Evolutionary conservation across 2,113 vertebrate species (phyloP).

Genomic region (Hyla sarda): DNA sequence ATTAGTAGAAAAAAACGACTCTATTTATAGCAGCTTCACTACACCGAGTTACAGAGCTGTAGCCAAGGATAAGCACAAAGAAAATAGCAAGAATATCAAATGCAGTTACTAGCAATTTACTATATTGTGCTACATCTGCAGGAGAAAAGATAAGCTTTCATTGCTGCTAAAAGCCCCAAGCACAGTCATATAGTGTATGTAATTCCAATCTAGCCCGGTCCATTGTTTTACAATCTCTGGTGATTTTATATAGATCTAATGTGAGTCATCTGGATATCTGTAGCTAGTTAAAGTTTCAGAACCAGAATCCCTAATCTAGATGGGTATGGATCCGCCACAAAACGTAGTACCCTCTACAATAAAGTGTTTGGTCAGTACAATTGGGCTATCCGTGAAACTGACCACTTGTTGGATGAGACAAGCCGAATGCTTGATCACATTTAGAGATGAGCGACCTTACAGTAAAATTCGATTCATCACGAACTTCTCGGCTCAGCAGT

Average conservation of each 20-base stretch:
- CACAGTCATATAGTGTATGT: background rate
- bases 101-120: constrained; percentile 11
- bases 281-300: too few species aligned
- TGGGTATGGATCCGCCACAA: too few species aligned
- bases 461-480: too few species aligned
- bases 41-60: background rate
- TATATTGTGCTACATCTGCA: constrained; percentile 12
- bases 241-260: too few species aligned
- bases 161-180: background rate
- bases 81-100: background rate
- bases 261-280: too few species aligned
- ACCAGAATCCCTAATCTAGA: background rate
- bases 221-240: background rate
- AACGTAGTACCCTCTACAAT: too few species aligned
- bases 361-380: too few species aligned
- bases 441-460: too few species aligned
- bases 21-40: constrained; percentile 40
- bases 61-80: constrained; percentile 17
- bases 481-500: too few species aligned
- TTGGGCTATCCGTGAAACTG: too few species aligned
- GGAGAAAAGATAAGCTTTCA: constrained; percentile 24
- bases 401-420: too few species aligned
- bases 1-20: constrained; percentile 20
- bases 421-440: too few species aligned
- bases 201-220: background rate